Percentiles rank a stretch among this genome's conserved stretches.
Evolutionary conservation across 2,888 invertebrate genomes (phyloP).

Genomic region (Pristionchus japonicus): DNA sequence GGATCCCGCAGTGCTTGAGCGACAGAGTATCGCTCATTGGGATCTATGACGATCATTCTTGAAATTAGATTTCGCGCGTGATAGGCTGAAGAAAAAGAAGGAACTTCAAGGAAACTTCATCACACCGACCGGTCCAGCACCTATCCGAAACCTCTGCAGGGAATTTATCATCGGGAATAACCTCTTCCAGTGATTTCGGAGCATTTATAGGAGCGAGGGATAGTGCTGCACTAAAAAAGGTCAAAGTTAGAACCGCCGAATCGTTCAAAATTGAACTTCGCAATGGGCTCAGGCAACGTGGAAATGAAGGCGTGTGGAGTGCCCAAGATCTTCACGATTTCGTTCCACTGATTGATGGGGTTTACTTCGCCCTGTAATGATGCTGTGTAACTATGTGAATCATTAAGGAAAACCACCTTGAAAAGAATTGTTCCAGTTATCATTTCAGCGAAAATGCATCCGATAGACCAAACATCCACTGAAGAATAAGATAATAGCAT

Average conservation of each 20-base stretch:
- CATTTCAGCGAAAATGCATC: constrained; percentile 8
- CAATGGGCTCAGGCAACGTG: background rate
- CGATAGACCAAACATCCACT: constrained; percentile 18
- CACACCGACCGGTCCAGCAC: background rate
- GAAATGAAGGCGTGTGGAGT: constrained; percentile 62
- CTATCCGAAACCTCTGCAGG: background rate
- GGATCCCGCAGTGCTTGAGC: background rate
- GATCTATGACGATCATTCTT: background rate
- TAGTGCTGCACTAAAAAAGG: background rate
- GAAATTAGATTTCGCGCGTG: background rate
- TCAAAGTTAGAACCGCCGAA: no score
- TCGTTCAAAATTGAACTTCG: background rate
- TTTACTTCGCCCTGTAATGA: background rate
- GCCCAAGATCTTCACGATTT: constrained; percentile 70
- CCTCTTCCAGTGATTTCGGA: background rate
- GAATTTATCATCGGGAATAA: background rate
- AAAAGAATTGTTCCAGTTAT: background rate
- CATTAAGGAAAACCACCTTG: background rate
- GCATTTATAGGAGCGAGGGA: background rate
- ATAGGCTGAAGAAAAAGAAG: background rate
- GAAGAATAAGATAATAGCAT: no score
- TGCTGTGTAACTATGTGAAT: background rate
- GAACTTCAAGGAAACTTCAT: no score
- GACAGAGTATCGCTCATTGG: background rate
- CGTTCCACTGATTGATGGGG: constrained; percentile 74